A percentile compares a stretch with the other conserved stretches of the same genome.
Conservation (phyloP, 2,797 vertebrate species). For the Megalops cyprinoides region DNA sequence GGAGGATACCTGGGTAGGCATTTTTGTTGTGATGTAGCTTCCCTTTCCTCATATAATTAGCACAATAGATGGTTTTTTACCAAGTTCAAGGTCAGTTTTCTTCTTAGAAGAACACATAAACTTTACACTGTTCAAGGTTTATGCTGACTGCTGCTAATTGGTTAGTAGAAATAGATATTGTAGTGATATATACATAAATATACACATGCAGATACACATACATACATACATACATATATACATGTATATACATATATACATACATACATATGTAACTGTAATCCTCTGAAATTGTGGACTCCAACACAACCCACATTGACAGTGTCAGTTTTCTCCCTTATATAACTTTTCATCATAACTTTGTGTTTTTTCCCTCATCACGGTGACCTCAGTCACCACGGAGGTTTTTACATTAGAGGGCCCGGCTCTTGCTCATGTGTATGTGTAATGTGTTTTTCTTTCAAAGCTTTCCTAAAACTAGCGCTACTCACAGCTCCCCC, state of each 20-base stretch:
- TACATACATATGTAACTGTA: no score
- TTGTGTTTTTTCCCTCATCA: no score
- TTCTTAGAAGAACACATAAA: neutral
- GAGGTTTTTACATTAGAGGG: neutral
- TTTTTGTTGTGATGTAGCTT: neutral
- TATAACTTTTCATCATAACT: neutral
- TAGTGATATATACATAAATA: no score
- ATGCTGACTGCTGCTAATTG: no score
- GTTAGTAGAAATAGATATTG: no score
- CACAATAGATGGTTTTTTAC: slow-evolving; percentile 2
- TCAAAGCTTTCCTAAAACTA: neutral
- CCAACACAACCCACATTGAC: neutral
- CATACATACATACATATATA: no score
- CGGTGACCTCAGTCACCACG: neutral
- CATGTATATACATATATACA: no score
- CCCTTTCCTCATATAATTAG: neutral
- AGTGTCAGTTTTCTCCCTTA: neutral
- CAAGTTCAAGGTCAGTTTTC: slow-evolving; percentile 1
- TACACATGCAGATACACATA: no score
- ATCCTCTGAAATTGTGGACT: no score
- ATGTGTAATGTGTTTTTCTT: slow-evolving; percentile 2
- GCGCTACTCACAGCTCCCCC: neutral
- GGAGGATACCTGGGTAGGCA: neutral
- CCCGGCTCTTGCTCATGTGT: neutral
- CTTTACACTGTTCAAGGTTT: neutral